Base-by-base conservation (phyloP, 2,797 vertebrate species). In the Tauraco hartlaubi region DNA sequence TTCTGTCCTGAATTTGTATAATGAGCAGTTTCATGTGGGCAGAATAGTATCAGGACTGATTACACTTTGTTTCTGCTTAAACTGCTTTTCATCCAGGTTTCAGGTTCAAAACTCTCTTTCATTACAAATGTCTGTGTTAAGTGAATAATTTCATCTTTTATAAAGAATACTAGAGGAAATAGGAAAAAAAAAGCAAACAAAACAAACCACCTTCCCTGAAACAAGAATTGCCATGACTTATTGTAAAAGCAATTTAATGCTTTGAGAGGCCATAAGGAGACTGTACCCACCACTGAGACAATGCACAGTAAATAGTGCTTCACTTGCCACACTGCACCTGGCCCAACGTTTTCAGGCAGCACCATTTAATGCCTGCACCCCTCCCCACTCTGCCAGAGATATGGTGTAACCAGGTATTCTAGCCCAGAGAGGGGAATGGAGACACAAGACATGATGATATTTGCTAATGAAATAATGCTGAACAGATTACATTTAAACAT, bases 271-370 rank as follows among this genome's bases (percentile, higher is more conserved):
- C 18, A 3, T 39, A 61, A 63, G 43, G 33, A 69, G 31, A 59
- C 31, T 25, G 8, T 17, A 55, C 8, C 37, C 4, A 23, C 7
- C 48, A 9, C n/a, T 48, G 35, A 82, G 48, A 19, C 33, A 66
- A 28, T 0, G 0, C 19, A 39, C 4, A 25, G 19, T 15, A 75
- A 84, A n/a, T 7, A 56, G 15, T 21, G 5, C 17, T 85, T 39
- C 68, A 17, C 29, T 56, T 64, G 41, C 41, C 58, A 37, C 5
- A 16, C 31, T 26, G 31, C 5, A n/a, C 35, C 44, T 37, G 6
- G 54, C 33, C 23, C 37, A 37, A 37, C 23, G 41, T 58, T 81
- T 86, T 75, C 49, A 72, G 62, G 9, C 8, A 77, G 33, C 33
- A 25, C 25, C 2, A 0, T 56, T 68, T 64, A 49, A 54, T 43